Conservation (phyloP, 2,888 invertebrate genomes). For the Bruchidius siliquastri region DNA sequence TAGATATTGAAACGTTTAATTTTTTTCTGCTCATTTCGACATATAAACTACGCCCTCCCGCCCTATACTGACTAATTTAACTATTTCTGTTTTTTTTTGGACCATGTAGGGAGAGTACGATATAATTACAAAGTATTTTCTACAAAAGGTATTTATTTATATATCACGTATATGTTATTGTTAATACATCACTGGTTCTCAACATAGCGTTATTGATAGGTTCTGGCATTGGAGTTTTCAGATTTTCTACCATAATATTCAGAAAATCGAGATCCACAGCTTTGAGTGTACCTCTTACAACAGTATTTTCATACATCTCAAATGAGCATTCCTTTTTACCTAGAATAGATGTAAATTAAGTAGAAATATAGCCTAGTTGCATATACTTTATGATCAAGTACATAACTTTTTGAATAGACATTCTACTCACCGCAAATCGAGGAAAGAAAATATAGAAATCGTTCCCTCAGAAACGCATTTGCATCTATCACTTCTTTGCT, state of each 20-base stretch:
- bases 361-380: too few relatives aligned
- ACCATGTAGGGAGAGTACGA: too few relatives aligned
- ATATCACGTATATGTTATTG: too few relatives aligned
- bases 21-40: too few relatives aligned
- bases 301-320: slow-evolving; percentile 36
- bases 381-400: neutral
- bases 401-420: neutral
- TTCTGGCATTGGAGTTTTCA: slow-evolving; percentile 32
- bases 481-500: slow-evolving; percentile 26
- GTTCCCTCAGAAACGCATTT: slow-evolving; percentile 36
- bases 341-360: slow-evolving; percentile 19
- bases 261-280: slow-evolving; percentile 38
- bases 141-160: slow-evolving; percentile 13
- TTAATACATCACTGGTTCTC: slow-evolving; percentile 37
- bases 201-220: slow-evolving; percentile 33
- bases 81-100: too few relatives aligned
- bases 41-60: too few relatives aligned
- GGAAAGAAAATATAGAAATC: slow-evolving; percentile 37
- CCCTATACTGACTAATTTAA: too few relatives aligned
- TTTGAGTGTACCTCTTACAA: slow-evolving; percentile 34
- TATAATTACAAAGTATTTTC: neutral
- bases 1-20: too few relatives aligned
- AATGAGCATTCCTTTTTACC: slow-evolving; percentile 31
- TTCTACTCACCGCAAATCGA: slow-evolving; percentile 33
- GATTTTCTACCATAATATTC: slow-evolving; percentile 39